Base-by-base conservation (phyloP, 2,888 invertebrate species). In the Litoditis marina region DNA sequence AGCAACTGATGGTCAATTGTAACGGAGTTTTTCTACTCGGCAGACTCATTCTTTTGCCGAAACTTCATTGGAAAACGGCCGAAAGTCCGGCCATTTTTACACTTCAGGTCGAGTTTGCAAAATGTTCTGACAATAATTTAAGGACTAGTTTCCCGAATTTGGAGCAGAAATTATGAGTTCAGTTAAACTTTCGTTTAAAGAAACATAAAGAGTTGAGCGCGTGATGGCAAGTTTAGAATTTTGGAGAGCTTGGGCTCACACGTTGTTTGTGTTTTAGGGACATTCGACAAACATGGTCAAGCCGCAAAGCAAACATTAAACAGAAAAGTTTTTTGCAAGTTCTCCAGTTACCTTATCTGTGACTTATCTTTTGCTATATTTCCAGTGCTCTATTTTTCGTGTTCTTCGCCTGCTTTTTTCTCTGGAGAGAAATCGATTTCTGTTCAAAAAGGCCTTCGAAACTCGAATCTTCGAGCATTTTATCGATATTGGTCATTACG, bases 401-500 rank as follows among this genome's bases (percentile, higher is more conserved):
- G 82, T 85, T 6, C 78, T 85, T 25, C 78, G 85, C 6, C 83
- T 85, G 63, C 73, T 85, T 67, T 85, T 85, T 77, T 83, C 84
- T 63, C 81, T 84, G 78, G 85, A 85, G 65, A 67, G 85, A 60
- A 84, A 85, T 66, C 74, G 85, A 44, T 76, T 83, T 27, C 74
- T 83, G 31, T 84, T 85, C 72, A 85, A 84, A 47, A 66, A 68
- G 51, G 75, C 85, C 7, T 84, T 85, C 60, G 84, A 84, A 2
- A 75, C 84, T 0, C 78, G 81, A 5, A 70, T 85, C 63, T 84
- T 84, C 73, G 84, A 83, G 61, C 47, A 68, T 8, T 85, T 85
- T 74, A 84, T 85, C 22, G 84, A 85, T 68, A 77, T 85, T 31
- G 85, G 85, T 2, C 85, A 85, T 69, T 85, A 85, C 76, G 83